Conservation (phyloP, 2,888 invertebrate genomes). For the Tromatobia lineatoria region DNA sequence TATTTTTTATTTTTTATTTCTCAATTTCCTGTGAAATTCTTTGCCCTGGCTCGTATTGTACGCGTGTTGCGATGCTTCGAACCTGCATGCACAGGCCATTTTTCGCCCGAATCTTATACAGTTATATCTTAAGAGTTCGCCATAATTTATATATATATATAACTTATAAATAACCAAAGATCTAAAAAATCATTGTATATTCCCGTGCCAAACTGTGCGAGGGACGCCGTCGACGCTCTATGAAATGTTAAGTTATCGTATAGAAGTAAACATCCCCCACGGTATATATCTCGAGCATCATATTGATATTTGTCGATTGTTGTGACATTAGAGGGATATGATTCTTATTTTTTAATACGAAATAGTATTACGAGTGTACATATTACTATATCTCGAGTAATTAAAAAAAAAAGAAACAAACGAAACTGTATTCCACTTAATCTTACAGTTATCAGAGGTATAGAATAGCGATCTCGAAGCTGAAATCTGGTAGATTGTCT, state of each 20-base stretch:
- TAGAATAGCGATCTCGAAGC: constrained; percentile 51
- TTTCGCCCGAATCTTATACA: constrained; percentile 42
- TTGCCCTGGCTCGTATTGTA: not conserved
- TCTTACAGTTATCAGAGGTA: constrained; percentile 34
- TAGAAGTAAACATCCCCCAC: constrained; percentile 34
- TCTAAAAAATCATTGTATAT: constrained; percentile 58
- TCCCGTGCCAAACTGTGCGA: constrained; percentile 68
- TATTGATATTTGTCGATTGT: constrained; percentile 62
- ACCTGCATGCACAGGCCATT: constrained; percentile 21
- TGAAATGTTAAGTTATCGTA: constrained; percentile 29
- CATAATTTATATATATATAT: constrained; percentile 60
- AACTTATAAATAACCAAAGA: constrained; percentile 64
- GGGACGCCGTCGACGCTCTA: constrained; percentile 45
- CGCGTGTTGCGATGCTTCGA: not conserved
- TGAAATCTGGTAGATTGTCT: constrained; percentile 28
- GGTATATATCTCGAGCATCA: constrained; percentile 42
- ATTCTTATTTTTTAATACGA: constrained; percentile 68
- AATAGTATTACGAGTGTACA: constrained; percentile 67
- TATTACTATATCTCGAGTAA: constrained; percentile 61
- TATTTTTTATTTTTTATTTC: constrained; percentile 23
- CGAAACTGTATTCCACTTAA: constrained; percentile 61
- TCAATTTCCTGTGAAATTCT: constrained; percentile 12
- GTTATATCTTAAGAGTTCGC: constrained; percentile 40
- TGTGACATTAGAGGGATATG: constrained; percentile 59
- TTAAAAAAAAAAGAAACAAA: constrained; percentile 38